A percentile compares a stretch with the other conserved stretches of the same genome.
Evolutionary conservation across 2,888 invertebrate genomes (phyloP).

Genomic region (Ennomos erosarius): DNA sequence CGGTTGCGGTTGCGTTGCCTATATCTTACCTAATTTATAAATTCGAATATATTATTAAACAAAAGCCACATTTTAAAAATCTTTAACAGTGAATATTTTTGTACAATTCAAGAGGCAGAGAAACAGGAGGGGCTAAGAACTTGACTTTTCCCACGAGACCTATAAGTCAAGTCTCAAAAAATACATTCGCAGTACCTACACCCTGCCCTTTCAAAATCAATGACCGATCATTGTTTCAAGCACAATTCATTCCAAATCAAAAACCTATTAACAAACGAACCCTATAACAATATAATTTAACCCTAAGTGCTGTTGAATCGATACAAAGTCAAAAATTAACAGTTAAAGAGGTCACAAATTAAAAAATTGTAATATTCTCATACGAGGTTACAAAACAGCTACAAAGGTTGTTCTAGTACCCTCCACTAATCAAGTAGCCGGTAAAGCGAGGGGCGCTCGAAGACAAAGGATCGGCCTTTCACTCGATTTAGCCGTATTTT

Average conservation of each 20-base stretch:
- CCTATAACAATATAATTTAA: constrained; percentile 9
- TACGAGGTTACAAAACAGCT: constrained; percentile 40
- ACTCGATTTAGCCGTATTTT: constrained; percentile 77
- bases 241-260: constrained; percentile 25
- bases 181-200: background rate
- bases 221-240: constrained; percentile 20
- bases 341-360: constrained; percentile 22
- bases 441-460: constrained; percentile 46
- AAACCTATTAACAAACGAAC: constrained; percentile 27
- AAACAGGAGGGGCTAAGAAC: constrained; percentile 1
- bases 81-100: background rate
- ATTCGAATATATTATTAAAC: too few species aligned
- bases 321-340: constrained; percentile 45
- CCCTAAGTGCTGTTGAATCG: constrained; percentile 24
- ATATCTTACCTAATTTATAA: too few species aligned
- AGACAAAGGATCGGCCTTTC: constrained; percentile 70
- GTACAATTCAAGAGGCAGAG: background rate
- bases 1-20: too few species aligned
- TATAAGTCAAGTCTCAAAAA: constrained; percentile 14
- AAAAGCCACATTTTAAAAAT: too few species aligned
- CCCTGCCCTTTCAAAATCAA: constrained; percentile 15
- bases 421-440: constrained; percentile 64
- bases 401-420: constrained; percentile 36
- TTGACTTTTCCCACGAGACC: constrained; percentile 24
- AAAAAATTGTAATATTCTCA: constrained; percentile 19